Base-by-base conservation (phyloP, 2,888 invertebrate species). In the Sarcophaga carnaria region DNA sequence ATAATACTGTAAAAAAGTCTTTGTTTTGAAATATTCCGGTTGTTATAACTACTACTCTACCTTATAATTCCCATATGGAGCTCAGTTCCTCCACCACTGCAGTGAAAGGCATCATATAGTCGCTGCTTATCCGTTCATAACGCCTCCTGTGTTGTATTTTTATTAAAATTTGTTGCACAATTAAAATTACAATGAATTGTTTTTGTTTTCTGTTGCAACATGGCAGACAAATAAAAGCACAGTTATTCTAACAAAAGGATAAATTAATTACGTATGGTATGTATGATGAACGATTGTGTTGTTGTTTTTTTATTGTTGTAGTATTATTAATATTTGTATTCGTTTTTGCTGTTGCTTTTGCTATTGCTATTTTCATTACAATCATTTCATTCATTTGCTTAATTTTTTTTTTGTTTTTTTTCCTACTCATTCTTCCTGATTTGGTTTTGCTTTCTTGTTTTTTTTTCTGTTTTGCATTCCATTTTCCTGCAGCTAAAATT, bases 181-280 rank as follows among this genome's bases (percentile, higher is more conserved):
- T 79, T 79, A 79, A 79, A 79, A 74, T 74, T 79, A 79, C 83
- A 83, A 83, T 79, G 67, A 83, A 54, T 54, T 54, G 12, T 54
- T 54, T 54, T 12, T 10, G 0, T 74, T 74, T 45, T 45, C 54
- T 64, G 45, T 74, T 54, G 14, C 12, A 54, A 17, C 54, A 54
- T 74, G 63, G 47, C 64, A 60, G 76, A 37, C 63, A 79, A 83
- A 79, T 69, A 79, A 83, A 78, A 79, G 79, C 83, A 45, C 78
- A 74, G 25, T 74, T 74, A 83, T 83, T 79, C 79, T 74, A 83
- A 83, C 83, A 83, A 74, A 83, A 79, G 79, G 63, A 74, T 83
- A 74, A 83, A 83, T 83, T 83, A 83, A 83, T 83, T 83, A 79
- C 83, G 83, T 69, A 59, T 54, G 4, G 12, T 54, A 14, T 49